Conservation (phyloP, 2,797 vertebrate genomes). For the Girardinus metallicus region DNA sequence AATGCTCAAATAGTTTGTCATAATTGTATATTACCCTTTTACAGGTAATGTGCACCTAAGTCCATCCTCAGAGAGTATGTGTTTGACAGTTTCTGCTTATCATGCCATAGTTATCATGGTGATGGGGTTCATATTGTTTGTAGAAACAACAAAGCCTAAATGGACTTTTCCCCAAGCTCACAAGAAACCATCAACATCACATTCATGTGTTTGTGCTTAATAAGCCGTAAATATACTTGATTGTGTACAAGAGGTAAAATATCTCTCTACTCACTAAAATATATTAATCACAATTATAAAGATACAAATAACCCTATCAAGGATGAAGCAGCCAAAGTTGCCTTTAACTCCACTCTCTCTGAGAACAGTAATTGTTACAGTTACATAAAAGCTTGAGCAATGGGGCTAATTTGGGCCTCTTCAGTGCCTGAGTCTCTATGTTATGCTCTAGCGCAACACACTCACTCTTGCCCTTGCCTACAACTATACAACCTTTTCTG, state of each 20-base stretch:
- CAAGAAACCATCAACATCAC: slow-evolving; percentile 58
- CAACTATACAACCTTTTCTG: slow-evolving; percentile 42
- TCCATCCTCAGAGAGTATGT: not conserved
- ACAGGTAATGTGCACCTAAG: slow-evolving; percentile 16
- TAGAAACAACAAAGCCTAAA: slow-evolving; percentile 48
- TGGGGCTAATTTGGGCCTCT: slow-evolving; percentile 46
- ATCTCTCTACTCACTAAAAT: slow-evolving; percentile 55
- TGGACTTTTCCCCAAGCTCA: slow-evolving; percentile 51
- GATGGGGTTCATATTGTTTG: slow-evolving; percentile 25
- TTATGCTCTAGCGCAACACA: slow-evolving; percentile 41
- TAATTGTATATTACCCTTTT: slow-evolving; percentile 13
- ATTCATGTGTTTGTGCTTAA: slow-evolving; percentile 43
- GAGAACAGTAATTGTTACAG: slow-evolving; percentile 49
- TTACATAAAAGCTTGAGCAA: slow-evolving; percentile 56
- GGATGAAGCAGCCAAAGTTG: slow-evolving; percentile 36
- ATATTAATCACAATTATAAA: slow-evolving; percentile 58
- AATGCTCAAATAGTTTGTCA: slow-evolving; percentile 5
- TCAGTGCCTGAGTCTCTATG: slow-evolving; percentile 31
- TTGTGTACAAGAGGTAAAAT: slow-evolving; percentile 52
- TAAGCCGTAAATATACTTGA: slow-evolving; percentile 54
- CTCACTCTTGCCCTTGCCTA: slow-evolving; percentile 38
- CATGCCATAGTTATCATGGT: slow-evolving; percentile 32
- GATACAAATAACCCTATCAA: slow-evolving; percentile 50
- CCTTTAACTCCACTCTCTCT: slow-evolving; percentile 40
- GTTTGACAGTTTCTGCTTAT: slow-evolving; percentile 16